These are phyloP conservation scores for Pelagia noctiluca DNA, from an alignment of 30 jellyfish, hydroid and myxozoan species.

Conservation along the genomic window DNA sequence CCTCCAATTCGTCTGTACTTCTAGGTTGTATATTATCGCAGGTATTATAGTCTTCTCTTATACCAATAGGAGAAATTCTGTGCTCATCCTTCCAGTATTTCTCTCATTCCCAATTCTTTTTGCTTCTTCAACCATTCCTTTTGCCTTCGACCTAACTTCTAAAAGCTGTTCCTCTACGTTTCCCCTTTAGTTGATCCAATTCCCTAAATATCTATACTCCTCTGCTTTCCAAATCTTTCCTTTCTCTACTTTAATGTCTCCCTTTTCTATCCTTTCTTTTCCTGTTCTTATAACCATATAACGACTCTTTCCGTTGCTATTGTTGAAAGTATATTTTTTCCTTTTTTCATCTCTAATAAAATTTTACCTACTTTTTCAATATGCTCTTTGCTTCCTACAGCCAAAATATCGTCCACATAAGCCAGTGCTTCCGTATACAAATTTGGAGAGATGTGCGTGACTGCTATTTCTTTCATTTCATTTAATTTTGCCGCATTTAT, in stretches of 20 bases:
- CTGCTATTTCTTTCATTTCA: too few relatives aligned
- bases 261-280: slow-evolving; percentile 15
- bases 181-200: slow-evolving; percentile 8
- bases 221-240: slow-evolving; percentile 7
- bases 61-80: background rate
- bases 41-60: slow-evolving; percentile 30
- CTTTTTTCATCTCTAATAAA: background rate
- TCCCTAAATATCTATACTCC: slow-evolving; percentile 24
- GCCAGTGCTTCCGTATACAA: background rate
- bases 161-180: slow-evolving; percentile 2
- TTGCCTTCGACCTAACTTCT: background rate
- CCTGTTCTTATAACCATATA: slow-evolving; percentile 35
- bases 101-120: slow-evolving; percentile 5
- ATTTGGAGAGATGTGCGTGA: too few relatives aligned
- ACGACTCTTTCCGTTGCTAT: background rate
- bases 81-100: slow-evolving; percentile 10
- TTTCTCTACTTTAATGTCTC: slow-evolving; percentile 5
- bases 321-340: background rate
- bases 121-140: slow-evolving; percentile 12
- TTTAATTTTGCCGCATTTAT: too few relatives aligned
- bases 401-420: background rate
- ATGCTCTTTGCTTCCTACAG: background rate
- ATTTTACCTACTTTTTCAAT: background rate
- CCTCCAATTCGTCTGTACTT: background rate
- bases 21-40: slow-evolving; percentile 17